Conservation (phyloP, 2,888 invertebrate species). For the Macroteleia sp. region DNA sequence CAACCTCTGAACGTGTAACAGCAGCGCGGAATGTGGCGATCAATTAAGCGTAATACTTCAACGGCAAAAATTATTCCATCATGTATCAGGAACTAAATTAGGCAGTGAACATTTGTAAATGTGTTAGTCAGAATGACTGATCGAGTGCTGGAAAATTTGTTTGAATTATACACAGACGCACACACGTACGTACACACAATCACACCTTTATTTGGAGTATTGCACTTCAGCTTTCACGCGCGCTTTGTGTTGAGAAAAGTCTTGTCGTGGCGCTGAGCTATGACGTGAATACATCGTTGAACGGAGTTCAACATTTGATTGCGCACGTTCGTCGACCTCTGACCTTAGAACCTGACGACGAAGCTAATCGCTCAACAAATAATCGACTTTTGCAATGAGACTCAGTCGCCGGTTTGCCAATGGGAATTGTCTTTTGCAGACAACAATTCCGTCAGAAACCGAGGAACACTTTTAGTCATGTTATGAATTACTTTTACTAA, state of each 20-base stretch:
- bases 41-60: slow-evolving; percentile 31
- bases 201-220: slow-evolving; percentile 47
- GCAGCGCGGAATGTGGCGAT: slow-evolving; percentile 26
- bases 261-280: not conserved
- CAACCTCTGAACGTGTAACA: not conserved
- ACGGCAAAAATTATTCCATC: slow-evolving; percentile 35
- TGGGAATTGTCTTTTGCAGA: too few species aligned
- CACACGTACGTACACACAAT: too few species aligned
- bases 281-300: slow-evolving; percentile 13
- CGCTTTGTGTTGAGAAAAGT: slow-evolving; percentile 1
- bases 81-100: slow-evolving; percentile 52
- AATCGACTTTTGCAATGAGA: too few species aligned
- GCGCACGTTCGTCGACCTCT: slow-evolving; percentile 11
- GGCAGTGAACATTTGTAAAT: slow-evolving; percentile 44
- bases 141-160: not conserved
- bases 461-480: too few species aligned
- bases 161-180: not conserved
- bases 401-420: too few species aligned
- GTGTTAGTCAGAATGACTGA: not conserved
- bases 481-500: too few species aligned
- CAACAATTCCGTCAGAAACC: too few species aligned
- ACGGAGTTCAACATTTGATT: slow-evolving; percentile 26
- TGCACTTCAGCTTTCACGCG: slow-evolving; percentile 41
- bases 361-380: not conserved
- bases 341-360: not conserved